A percentile compares a stretch with the other conserved stretches of the same genome.
Conservation (phyloP, 2,888 invertebrate genomes). For the Xanthia togata region DNA sequence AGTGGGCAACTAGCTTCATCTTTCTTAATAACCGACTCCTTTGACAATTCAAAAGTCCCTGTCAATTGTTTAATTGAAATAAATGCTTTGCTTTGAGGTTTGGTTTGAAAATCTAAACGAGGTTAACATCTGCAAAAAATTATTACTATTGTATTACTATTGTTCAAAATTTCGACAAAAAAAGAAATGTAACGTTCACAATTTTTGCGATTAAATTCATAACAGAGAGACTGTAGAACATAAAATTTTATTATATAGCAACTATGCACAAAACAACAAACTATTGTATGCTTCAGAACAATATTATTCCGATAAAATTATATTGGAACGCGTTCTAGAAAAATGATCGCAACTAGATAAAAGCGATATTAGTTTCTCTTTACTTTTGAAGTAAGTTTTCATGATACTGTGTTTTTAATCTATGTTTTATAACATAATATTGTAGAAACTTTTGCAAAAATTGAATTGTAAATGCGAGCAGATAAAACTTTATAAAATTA, state of each 20-base stretch:
- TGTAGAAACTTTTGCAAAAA: not conserved
- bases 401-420: slow-evolving; percentile 6
- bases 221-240: slow-evolving; percentile 13
- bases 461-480: not conserved
- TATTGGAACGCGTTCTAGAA: slow-evolving; percentile 38
- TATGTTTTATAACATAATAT: not conserved
- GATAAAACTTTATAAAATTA: not conserved
- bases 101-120: not conserved
- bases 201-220: slow-evolving; percentile 41
- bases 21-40: too few species aligned
- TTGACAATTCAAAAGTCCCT: too few species aligned
- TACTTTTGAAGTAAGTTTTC: slow-evolving; percentile 6
- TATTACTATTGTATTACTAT: not conserved
- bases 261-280: slow-evolving; percentile 42
- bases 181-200: not conserved
- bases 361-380: slow-evolving; percentile 38
- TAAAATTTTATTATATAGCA: slow-evolving; percentile 48
- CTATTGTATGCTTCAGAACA: slow-evolving; percentile 38
- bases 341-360: slow-evolving; percentile 8
- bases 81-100: too few species aligned
- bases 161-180: not conserved
- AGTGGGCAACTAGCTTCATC: too few species aligned
- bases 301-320: slow-evolving; percentile 48
- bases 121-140: not conserved
- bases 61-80: too few species aligned